phyloP scores from a whole-genome alignment of 2,797 vertebrate species.

The Microctenopoma steveboyesi region DNA sequence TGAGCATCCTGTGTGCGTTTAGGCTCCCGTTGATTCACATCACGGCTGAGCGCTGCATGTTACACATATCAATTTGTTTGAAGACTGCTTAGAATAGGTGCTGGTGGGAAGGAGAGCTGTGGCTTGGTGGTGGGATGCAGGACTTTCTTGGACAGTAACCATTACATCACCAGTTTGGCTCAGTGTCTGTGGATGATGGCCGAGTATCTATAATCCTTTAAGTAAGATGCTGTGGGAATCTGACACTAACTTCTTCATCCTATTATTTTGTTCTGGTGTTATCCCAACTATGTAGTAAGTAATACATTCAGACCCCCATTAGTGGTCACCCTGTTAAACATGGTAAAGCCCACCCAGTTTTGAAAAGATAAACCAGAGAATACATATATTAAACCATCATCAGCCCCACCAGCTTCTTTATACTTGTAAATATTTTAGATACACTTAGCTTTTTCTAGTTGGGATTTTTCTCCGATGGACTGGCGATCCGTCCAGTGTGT shows the following conservation, averaged over 20 bases:
- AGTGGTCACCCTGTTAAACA: background rate
- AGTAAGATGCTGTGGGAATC: conserved; percentile 26
- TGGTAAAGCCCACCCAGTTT: background rate
- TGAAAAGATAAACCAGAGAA: background rate
- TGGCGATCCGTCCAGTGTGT: no score
- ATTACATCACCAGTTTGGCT: conserved; percentile 47
- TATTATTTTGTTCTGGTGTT: conserved; percentile 13
- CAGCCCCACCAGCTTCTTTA: background rate
- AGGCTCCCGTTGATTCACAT: conserved; percentile 2
- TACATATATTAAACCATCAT: background rate
- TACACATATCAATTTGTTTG: conserved; percentile 14
- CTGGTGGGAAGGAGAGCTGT: conserved; percentile 6
- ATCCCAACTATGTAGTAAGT: background rate
- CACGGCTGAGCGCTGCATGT: background rate
- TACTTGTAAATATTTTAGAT: background rate
- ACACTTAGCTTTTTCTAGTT: no score
- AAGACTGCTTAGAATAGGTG: background rate
- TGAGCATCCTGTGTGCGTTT: background rate
- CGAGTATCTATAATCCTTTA: conserved; percentile 19
- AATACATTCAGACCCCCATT: background rate
- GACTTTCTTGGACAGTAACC: conserved; percentile 22
- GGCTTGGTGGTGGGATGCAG: conserved; percentile 9
- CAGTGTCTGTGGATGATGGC: conserved; percentile 19
- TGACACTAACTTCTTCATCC: conserved; percentile 16
- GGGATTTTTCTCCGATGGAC: no score